Conservation (phyloP, 2,797 vertebrate genomes). For the Falco novaeseelandiae region DNA sequence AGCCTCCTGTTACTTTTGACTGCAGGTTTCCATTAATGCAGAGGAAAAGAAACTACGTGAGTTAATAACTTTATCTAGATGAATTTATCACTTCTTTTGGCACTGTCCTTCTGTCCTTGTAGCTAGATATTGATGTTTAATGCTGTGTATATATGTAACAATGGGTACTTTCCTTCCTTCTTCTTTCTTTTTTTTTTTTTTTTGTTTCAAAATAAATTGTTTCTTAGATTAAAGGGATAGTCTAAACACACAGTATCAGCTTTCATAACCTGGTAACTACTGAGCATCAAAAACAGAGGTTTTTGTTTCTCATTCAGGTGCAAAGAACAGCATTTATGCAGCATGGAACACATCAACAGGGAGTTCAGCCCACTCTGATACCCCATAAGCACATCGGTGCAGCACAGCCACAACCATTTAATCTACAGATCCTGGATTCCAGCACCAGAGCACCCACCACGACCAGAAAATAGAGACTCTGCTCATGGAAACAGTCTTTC, state of each 20-base stretch:
- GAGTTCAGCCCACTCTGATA: not conserved
- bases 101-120: not conserved
- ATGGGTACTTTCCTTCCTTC: not conserved
- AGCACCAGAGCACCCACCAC: not conserved
- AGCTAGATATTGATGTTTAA: not conserved
- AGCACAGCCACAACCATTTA: not conserved
- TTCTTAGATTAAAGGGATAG: not conserved
- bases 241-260: not conserved
- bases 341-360: not conserved
- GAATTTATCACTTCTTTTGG: not conserved
- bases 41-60: not conserved
- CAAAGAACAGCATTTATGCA: not conserved
- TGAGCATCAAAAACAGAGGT: not conserved
- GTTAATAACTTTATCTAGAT: not conserved
- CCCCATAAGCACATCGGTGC: not conserved
- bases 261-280: not conserved
- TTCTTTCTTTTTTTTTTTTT: not conserved
- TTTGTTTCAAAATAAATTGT: not conserved
- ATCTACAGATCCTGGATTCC: not conserved
- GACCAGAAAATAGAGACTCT: not conserved
- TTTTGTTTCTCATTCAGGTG: not conserved
- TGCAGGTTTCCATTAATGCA: not conserved
- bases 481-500: not conserved
- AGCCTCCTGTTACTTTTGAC: not conserved
- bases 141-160: not conserved